Percentiles rank a stretch among this genome's conserved stretches.
phyloP scores from a whole-genome alignment of 2,888 invertebrate genomes.

The Calephelis perditalis region DNA sequence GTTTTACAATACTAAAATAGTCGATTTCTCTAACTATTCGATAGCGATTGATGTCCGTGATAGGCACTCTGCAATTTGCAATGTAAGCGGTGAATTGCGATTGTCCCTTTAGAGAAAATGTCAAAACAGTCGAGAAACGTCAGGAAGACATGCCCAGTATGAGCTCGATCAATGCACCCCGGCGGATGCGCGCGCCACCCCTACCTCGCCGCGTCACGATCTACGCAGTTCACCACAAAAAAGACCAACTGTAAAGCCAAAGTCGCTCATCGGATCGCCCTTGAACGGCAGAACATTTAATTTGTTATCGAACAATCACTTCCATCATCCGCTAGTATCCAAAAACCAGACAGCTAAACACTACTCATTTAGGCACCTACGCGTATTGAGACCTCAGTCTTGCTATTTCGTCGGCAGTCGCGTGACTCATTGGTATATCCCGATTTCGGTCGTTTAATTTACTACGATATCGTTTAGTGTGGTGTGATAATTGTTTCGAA shows the following conservation, averaged over 20 bases:
- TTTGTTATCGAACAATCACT: slow-evolving; percentile 28
- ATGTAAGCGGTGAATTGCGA: slow-evolving; percentile 27
- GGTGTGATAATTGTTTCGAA: slow-evolving; percentile 54
- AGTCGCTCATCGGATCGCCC: slow-evolving; percentile 49
- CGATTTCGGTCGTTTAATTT: slow-evolving; percentile 48
- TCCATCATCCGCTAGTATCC: slow-evolving; percentile 37
- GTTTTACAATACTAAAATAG: too few species aligned
- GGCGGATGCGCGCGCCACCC: slow-evolving; percentile 66
- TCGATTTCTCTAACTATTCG: too few species aligned
- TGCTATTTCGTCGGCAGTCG: slow-evolving; percentile 47
- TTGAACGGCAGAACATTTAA: slow-evolving; percentile 47
- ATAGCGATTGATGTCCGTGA: too few species aligned
- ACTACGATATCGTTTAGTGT: slow-evolving; percentile 43
- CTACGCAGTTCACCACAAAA: slow-evolving; percentile 70
- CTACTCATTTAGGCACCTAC: slow-evolving; percentile 67
- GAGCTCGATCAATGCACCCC: slow-evolving; percentile 70
- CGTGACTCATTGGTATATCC: slow-evolving; percentile 72
- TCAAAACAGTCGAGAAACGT: slow-evolving; percentile 57
- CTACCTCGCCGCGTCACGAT: slow-evolving; percentile 42
- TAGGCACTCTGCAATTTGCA: slow-evolving; percentile 23
- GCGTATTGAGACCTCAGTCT: slow-evolving; percentile 41
- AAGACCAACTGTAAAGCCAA: slow-evolving; percentile 50
- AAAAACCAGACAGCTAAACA: slow-evolving; percentile 39
- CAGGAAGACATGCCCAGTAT: slow-evolving; percentile 63
- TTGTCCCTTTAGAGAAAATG: slow-evolving; percentile 42